A percentile compares a stretch with the other conserved stretches of the same genome.
Conservation (phyloP, 1,140 invertebrate species). For the Orchesella cincta region DNA sequence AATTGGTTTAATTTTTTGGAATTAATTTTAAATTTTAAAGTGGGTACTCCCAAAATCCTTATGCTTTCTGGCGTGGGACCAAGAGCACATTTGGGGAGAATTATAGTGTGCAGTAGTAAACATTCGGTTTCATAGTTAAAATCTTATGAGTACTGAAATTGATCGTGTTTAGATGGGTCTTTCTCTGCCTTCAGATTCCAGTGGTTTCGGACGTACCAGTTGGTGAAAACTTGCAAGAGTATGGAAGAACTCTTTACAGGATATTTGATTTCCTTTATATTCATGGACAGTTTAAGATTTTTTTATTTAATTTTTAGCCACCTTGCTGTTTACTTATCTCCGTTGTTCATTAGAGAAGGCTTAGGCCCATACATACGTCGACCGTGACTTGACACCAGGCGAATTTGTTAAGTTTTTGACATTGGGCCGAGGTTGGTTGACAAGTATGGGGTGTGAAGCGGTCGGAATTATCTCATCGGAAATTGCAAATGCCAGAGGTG, state of each 20-base stretch:
- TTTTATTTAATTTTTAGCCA: no score
- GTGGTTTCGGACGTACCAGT: not conserved
- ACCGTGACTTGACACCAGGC: constrained; percentile 23
- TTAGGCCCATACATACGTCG: not conserved
- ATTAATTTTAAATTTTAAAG: no score
- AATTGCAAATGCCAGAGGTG: constrained; percentile 35
- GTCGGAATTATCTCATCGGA: constrained; percentile 31
- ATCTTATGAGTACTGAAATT: not conserved
- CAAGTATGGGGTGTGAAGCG: constrained; percentile 18
- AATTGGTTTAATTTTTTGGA: no score
- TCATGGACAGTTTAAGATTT: no score
- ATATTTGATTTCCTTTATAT: constrained; percentile 6
- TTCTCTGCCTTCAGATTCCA: constrained; percentile 2
- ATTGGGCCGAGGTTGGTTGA: constrained; percentile 38
- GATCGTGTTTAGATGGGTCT: not conserved
- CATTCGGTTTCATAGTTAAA: not conserved
- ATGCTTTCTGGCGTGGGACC: constrained; percentile 59
- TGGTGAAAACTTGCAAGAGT: constrained; percentile 27
- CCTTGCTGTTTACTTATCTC: not conserved
- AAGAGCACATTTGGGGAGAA: constrained; percentile 53
- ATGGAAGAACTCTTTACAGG: not conserved
- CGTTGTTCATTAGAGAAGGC: constrained; percentile 31
- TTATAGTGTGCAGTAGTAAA: not conserved
- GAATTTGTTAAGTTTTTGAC: constrained; percentile 32
- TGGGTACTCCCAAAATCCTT: constrained; percentile 54